Evolutionary conservation across 2,113 vertebrate genomes (phyloP).

Genomic region (Leiothrix lutea): DNA sequence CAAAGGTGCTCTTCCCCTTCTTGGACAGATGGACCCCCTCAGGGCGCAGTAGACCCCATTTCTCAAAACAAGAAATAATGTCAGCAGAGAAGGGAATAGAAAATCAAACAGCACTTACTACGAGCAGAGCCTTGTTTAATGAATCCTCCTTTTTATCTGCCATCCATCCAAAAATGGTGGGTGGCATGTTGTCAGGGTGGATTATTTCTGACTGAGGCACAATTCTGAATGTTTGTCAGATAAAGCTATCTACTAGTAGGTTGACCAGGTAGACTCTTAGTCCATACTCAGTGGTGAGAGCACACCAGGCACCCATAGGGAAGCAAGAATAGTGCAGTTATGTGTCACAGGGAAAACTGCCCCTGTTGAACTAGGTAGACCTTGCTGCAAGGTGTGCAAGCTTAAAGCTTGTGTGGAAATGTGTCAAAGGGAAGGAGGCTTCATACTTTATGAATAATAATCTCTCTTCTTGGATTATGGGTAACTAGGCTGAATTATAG

Average conservation of each 20-base stretch:
- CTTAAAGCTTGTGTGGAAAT: neutral
- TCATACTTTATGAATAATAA: neutral
- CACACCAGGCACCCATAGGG: neutral
- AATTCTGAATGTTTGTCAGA: neutral
- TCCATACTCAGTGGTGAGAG: neutral
- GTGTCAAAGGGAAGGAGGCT: neutral
- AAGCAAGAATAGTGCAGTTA: neutral
- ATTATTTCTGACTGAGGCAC: neutral
- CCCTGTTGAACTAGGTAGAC: neutral
- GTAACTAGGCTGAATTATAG: neutral
- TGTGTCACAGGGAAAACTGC: neutral
- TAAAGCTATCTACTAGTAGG: neutral
- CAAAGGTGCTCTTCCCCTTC: neutral
- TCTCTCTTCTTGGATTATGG: neutral
- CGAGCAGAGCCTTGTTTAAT: neutral
- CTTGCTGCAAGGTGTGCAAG: neutral
- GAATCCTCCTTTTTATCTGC: neutral
- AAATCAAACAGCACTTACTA: neutral
- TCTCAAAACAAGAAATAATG: neutral
- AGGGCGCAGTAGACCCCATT: neutral
- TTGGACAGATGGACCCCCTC: neutral
- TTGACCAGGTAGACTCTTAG: neutral
- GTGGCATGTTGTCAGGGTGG: neutral
- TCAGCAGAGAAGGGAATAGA: neutral
- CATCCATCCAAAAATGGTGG: neutral